phyloP scores from a whole-genome alignment of 1,140 invertebrate genomes.

The Drosophila melanogaster region Release_6_plus_ISO1_MT NT_033779.5:13176001-13176500 shows the following conservation, averaged over 20 bases:
- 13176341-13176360: not conserved
- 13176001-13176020: no score
- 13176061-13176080: no score
- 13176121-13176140: no score
- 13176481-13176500: constrained; percentile 16
- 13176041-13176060: no score
- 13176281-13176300: constrained; percentile 9
- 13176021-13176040: no score
- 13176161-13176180: no score
- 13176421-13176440: not conserved
- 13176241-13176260: constrained; percentile 38
- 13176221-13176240: not conserved
- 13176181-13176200: not conserved
- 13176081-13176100: no score
- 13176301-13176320: constrained; percentile 28
- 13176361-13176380: constrained; percentile 51
- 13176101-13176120: no score
- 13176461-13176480: constrained; percentile 5
- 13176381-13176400: constrained; percentile 16
- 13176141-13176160: no score
- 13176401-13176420: constrained; percentile 31
- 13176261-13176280: constrained; percentile 15
- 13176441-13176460: constrained; percentile 1
- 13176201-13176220: not conserved
- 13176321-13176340: constrained; percentile 1